phyloP scores from a whole-genome alignment of 2,888 invertebrate genomes.

The Parasteatoda lunata region DNA sequence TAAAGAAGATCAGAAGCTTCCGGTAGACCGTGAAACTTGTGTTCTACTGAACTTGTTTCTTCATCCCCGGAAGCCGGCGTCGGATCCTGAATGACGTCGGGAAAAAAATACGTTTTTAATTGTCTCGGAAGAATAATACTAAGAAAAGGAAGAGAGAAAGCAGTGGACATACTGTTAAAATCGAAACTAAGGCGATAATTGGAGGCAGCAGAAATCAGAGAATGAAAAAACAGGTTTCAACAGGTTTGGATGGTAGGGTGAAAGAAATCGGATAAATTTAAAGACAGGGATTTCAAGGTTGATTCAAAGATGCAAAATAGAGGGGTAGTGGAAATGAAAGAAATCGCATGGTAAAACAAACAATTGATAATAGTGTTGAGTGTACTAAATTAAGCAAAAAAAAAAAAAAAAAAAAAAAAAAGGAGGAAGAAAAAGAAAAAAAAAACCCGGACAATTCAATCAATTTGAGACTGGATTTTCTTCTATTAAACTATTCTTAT shows the following conservation, averaged over 20 bases:
- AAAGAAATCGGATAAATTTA: too few species aligned
- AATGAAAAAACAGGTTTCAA: slow-evolving; percentile 37
- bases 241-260: neutral
- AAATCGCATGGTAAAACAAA: too few species aligned
- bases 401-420: too few species aligned
- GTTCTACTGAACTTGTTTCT: slow-evolving; percentile 61
- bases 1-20: slow-evolving; percentile 14
- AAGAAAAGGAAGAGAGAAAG: slow-evolving; percentile 8
- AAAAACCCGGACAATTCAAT: too few species aligned
- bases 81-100: slow-evolving; percentile 43
- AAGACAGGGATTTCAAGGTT: slow-evolving; percentile 22
- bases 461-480: too few species aligned
- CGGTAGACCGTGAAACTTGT: slow-evolving; percentile 47
- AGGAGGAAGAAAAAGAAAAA: too few species aligned
- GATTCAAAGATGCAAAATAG: neutral
- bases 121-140: slow-evolving; percentile 27
- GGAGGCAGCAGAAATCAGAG: slow-evolving; percentile 28
- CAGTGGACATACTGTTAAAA: slow-evolving; percentile 37
- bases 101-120: slow-evolving; percentile 24
- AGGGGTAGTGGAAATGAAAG: neutral
- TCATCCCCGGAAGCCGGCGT: slow-evolving; percentile 30
- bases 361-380: too few species aligned
- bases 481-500: too few species aligned
- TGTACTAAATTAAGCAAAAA: too few species aligned
- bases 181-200: slow-evolving; percentile 35